Evolutionary conservation across 2,113 vertebrate species (phyloP).

Genomic region (Suncus etruscus): DNA sequence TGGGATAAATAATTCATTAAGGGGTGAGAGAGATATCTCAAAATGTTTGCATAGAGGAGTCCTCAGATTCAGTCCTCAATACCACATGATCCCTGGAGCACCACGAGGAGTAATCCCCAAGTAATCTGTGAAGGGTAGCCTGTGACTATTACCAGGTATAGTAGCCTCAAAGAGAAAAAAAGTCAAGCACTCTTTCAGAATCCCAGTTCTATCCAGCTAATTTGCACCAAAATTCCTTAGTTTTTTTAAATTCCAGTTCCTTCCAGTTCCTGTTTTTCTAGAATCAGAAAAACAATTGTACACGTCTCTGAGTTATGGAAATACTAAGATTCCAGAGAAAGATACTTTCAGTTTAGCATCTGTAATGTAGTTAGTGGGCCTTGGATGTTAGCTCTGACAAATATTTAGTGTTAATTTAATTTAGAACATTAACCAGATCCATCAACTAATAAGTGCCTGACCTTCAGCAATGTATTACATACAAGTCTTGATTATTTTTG

Average conservation of each 20-base stretch:
- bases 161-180: not conserved
- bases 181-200: not conserved
- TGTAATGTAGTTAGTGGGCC: not conserved
- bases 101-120: too few relatives aligned
- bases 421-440: not conserved
- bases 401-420: not conserved
- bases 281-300: not conserved
- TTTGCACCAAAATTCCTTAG: not conserved
- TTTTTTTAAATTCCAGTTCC: slow-evolving; percentile 13
- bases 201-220: not conserved
- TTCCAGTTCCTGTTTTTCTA: not conserved
- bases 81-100: too few relatives aligned
- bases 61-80: too few relatives aligned
- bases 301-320: not conserved
- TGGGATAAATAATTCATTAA: too few relatives aligned
- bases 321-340: not conserved
- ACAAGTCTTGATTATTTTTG: slow-evolving; percentile 10
- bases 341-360: not conserved
- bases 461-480: slow-evolving; percentile 14
- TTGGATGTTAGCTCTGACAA: not conserved
- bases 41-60: too few relatives aligned
- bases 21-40: too few relatives aligned
- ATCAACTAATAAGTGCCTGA: not conserved
- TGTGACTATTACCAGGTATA: too few relatives aligned
- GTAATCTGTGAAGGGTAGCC: too few relatives aligned